These are phyloP conservation scores for Pseudoatta argentina DNA, from an alignment of 1,140 invertebrate species.

Conservation along the genomic window DNA sequence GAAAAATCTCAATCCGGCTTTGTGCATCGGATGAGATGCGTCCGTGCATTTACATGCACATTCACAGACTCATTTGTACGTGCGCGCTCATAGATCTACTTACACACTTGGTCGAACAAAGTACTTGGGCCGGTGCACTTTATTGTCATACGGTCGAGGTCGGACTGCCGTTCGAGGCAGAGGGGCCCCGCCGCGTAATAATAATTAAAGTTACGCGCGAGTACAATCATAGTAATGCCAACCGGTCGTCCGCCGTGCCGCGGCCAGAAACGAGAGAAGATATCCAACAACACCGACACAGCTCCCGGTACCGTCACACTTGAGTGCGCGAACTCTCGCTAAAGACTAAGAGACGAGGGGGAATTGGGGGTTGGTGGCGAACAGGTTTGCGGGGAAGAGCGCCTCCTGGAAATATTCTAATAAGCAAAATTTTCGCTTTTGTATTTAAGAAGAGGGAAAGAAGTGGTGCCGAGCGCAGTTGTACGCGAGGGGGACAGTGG, in stretches of 20 bases:
- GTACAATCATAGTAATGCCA: slow-evolving; percentile 83
- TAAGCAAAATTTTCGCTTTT: slow-evolving; percentile 86
- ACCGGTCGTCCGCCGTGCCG: slow-evolving; percentile 61
- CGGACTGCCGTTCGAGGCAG: background rate
- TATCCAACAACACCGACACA: slow-evolving; percentile 67
- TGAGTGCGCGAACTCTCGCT: slow-evolving; percentile 73
- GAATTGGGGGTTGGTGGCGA: slow-evolving; percentile 4
- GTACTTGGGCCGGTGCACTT: slow-evolving; percentile 37
- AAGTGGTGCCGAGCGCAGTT: slow-evolving; percentile 76
- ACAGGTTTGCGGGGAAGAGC: slow-evolving; percentile 16
- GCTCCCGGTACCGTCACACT: slow-evolving; percentile 73
- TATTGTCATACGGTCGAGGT: slow-evolving; percentile 58
- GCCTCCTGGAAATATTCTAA: slow-evolving; percentile 84
- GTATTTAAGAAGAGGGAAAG: slow-evolving; percentile 85
- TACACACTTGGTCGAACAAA: slow-evolving; percentile 61
- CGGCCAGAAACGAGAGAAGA: slow-evolving; percentile 70
- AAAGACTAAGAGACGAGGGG: slow-evolving; percentile 55
- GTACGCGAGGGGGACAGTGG: slow-evolving; percentile 46
- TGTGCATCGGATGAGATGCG: background rate
- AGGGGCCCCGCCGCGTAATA: slow-evolving; percentile 71
- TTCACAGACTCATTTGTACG: background rate
- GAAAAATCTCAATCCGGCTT: slow-evolving; percentile 57
- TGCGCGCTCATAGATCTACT: slow-evolving; percentile 11
- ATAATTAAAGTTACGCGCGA: slow-evolving; percentile 80
- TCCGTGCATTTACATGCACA: background rate